Evolutionary conservation across 35 echinoderm and acorn worm genomes (phyloP), one percentile per base, ranked within the genome.

Genomic region (Acanthaster planci): DNA sequence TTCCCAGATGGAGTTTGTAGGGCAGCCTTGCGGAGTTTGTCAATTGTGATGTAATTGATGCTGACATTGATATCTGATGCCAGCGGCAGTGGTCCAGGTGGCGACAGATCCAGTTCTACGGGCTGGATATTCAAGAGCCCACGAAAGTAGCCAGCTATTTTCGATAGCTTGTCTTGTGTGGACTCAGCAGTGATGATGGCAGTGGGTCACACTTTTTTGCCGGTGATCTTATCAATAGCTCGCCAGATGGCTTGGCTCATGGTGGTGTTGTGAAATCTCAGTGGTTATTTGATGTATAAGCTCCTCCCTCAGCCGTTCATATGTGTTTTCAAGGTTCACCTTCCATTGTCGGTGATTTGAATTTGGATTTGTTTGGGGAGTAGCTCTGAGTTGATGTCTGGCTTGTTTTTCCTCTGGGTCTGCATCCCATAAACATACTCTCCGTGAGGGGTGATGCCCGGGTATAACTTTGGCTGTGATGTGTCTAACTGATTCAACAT

Each of bases 141-240:
- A 19, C 19, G 77, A 42, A 80, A 80, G 29, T 80, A 80, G 77
- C 51, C 42, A 80, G 77, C 77, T 31, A 47, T 80, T 40, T 80
- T 44, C 39, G 42, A 8, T 47, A 31, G 8, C 29, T 18, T 38
- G 10, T n/a, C 77, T 39, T 80, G 4, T 8, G 42, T 40, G 16
- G 77, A 80, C 77, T 80, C 77, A 40, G 77, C 77, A 80, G 14
- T 10, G 2, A 80, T 21, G 18, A 80, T 19, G 29, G 77, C 5
- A 18, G 3, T 50, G 1, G 51, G 75, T 18, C 75, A 31, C 30
- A 16, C 14, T 77, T 77, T 77, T 14, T 14, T 16, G 31, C n/a
- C 77, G n/a, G 77, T 80, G 36, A 80, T 80, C 51, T 42, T 80
- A 38, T 80, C 77, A 80, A 80, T 80, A 22, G 77, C 35, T 80